Percentiles rank a stretch among this genome's conserved stretches.
These are phyloP conservation scores for Limnothrissa miodon DNA, from an alignment of 2,113 vertebrate species.

Conservation along the genomic window DNA sequence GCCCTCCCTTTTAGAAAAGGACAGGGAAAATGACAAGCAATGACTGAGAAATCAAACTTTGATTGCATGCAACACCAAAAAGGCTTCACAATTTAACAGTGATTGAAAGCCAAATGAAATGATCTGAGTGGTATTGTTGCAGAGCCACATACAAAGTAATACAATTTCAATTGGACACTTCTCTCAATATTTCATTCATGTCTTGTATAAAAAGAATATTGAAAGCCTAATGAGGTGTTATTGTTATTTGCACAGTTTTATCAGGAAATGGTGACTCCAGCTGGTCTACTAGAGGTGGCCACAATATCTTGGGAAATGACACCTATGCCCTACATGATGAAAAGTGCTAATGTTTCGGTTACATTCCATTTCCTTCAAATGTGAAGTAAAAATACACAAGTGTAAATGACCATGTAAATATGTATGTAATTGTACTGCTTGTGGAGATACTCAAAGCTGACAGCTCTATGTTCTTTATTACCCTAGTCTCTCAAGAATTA, in stretches of 20 bases:
- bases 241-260: background rate
- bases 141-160: background rate
- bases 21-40: background rate
- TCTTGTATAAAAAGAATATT: background rate
- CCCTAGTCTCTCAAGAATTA: too few relatives aligned
- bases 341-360: too few relatives aligned
- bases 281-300: background rate
- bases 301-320: too few relatives aligned
- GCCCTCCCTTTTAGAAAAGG: background rate
- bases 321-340: too few relatives aligned
- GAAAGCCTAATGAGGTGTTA: background rate
- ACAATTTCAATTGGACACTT: background rate
- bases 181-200: background rate
- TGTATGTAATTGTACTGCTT: too few relatives aligned
- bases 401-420: too few relatives aligned
- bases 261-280: background rate
- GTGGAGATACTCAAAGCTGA: too few relatives aligned
- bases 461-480: too few relatives aligned
- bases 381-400: too few relatives aligned
- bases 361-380: too few relatives aligned
- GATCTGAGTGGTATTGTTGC: background rate
- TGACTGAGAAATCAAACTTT: background rate
- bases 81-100: background rate
- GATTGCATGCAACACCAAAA: background rate
- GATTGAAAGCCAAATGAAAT: conserved; percentile 6